Conservation (phyloP, 2,797 vertebrate genomes). For the Nannoperca australis region DNA sequence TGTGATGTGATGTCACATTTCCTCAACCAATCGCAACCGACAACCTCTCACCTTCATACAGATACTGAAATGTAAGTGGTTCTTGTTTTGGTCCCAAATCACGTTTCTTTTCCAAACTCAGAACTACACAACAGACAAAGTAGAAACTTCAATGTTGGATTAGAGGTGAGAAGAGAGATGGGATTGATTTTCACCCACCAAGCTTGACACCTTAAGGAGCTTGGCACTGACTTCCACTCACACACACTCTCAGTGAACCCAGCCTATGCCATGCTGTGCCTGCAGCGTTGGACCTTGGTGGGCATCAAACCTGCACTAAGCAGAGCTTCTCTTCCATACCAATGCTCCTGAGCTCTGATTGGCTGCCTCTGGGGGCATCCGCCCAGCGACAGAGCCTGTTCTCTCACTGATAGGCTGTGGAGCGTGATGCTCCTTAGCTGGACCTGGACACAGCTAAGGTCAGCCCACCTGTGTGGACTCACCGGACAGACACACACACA, state of each 20-base stretch:
- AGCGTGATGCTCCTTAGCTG: conserved; percentile 61
- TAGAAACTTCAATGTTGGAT: conserved; percentile 68
- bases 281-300: conserved; percentile 63
- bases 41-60: background rate
- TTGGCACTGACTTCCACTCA: conserved; percentile 50
- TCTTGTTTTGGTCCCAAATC: conserved; percentile 11
- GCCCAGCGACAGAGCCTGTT: conserved; percentile 68
- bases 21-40: background rate
- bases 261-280: conserved; percentile 54
- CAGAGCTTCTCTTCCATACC: conserved; percentile 68
- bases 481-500: conserved; percentile 5
- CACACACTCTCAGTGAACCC: conserved; percentile 23
- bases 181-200: conserved; percentile 77
- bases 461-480: conserved; percentile 61
- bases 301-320: conserved; percentile 81
- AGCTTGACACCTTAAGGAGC: conserved; percentile 76
- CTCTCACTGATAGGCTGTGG: conserved; percentile 70
- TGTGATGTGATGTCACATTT: background rate
- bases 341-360: conserved; percentile 68
- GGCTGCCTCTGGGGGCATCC: conserved; percentile 67
- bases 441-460: conserved; percentile 34
- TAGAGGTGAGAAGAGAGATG: conserved; percentile 62
- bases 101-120: conserved; percentile 27
- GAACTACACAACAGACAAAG: conserved; percentile 49
- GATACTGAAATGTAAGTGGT: background rate